phyloP scores from a whole-genome alignment of 1,140 invertebrate genomes.

The Drosophila sp. region DNA sequence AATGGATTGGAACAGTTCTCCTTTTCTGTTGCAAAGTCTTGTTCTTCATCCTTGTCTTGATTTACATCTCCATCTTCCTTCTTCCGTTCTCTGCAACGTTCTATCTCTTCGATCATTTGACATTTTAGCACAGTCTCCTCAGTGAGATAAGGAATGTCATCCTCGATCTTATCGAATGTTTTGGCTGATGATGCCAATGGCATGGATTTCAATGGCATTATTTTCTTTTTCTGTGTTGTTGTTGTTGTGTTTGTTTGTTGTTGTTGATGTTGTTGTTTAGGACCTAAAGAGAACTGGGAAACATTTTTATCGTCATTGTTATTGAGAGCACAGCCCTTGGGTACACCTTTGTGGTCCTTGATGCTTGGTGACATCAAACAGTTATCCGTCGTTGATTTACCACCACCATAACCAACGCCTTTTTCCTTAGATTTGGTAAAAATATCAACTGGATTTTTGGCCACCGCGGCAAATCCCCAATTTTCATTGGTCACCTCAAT shows the following conservation, averaged over 20 bases:
- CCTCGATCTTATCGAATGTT: conserved; percentile 54
- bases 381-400: conserved; percentile 22
- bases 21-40: conserved; percentile 18
- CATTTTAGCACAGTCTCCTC: conserved; percentile 74
- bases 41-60: conserved; percentile 24
- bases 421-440: conserved; percentile 70
- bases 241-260: conserved; percentile 15
- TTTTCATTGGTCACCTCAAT: conserved; percentile 84
- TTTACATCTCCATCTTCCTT: conserved; percentile 22
- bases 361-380: conserved; percentile 28
- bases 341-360: conserved; percentile 26
- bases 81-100: conserved; percentile 38
- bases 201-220: conserved; percentile 70
- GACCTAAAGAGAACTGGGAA: conserved; percentile 6
- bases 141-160: conserved; percentile 78
- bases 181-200: conserved; percentile 65
- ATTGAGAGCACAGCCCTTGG: conserved; percentile 10
- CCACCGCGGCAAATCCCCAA: conserved; percentile 91
- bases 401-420: conserved; percentile 27
- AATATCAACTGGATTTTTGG: conserved; percentile 84
- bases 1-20: conserved; percentile 47
- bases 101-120: conserved; percentile 62
- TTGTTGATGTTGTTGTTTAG: conserved; percentile 27
- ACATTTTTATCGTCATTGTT: conserved; percentile 25
- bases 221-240: conserved; percentile 61